These are phyloP conservation scores for Anguilla megastoma DNA, from an alignment of 2,797 vertebrate genomes.

Conservation along the genomic window DNA sequence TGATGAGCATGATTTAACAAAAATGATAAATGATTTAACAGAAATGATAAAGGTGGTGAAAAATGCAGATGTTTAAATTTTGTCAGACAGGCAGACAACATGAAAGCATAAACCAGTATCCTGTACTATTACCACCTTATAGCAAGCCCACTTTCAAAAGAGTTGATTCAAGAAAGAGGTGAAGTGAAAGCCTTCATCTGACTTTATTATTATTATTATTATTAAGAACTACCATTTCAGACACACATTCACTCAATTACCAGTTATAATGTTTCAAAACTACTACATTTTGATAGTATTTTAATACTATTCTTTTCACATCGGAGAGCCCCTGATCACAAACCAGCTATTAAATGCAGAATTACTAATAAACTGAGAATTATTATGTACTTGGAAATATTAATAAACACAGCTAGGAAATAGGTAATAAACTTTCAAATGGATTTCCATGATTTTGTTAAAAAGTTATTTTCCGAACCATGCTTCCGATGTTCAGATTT, in stretches of 20 bases:
- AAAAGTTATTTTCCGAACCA: slow-evolving; percentile 33
- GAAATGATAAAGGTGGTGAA: too few relatives aligned
- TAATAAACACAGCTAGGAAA: not conserved
- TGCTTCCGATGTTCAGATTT: slow-evolving; percentile 29
- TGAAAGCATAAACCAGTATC: not conserved
- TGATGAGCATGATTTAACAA: not conserved
- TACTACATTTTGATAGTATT: not conserved
- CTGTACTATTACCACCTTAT: not conserved
- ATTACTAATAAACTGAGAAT: not conserved
- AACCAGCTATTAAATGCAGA: not conserved
- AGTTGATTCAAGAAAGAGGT: too few relatives aligned
- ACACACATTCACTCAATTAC: not conserved
- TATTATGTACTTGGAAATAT: not conserved
- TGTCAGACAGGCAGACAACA: not conserved
- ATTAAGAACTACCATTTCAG: not conserved
- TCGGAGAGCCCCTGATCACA: not conserved
- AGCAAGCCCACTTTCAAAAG: not conserved
- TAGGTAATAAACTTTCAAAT: not conserved
- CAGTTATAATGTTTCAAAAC: not conserved
- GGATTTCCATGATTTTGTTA: not conserved
- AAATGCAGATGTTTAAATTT: not conserved
- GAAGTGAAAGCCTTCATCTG: not conserved
- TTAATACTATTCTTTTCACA: not conserved
- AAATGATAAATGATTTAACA: not conserved
- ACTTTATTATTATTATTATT: not conserved